A percentile compares a stretch with the other conserved stretches of the same genome.
Evolutionary conservation across 2,797 vertebrate genomes (phyloP).

Genomic region (Brachymystax lenok): DNA sequence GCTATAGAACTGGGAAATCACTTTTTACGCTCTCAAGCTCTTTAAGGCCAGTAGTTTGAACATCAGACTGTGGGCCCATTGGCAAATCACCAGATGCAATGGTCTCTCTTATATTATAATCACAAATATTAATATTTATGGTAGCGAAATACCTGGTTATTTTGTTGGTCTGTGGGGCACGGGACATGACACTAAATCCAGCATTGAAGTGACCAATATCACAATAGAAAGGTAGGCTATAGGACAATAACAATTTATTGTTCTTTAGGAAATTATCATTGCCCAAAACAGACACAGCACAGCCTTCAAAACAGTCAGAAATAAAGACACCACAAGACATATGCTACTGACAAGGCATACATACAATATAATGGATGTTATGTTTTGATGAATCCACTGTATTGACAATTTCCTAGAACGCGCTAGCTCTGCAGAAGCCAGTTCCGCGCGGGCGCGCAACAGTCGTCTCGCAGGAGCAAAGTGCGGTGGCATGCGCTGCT

Average conservation of each 20-base stretch:
- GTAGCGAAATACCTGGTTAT: background rate
- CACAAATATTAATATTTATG: background rate
- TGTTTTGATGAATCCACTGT: background rate
- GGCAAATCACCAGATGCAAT: background rate
- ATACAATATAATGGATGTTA: background rate
- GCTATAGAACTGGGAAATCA: conserved; percentile 17
- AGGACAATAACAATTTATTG: too few species aligned
- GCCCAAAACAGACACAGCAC: background rate
- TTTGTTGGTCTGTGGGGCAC: background rate
- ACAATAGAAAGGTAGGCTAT: too few species aligned
- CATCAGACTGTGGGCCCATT: background rate
- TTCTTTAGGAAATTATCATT: too few species aligned
- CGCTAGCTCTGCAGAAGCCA: background rate
- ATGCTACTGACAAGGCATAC: background rate
- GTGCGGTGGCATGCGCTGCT: background rate
- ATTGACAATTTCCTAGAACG: background rate
- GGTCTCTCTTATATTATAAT: background rate
- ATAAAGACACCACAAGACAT: background rate
- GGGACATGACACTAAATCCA: background rate
- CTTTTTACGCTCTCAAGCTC: background rate
- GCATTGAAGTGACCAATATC: background rate
- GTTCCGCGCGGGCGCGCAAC: background rate
- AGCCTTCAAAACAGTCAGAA: background rate
- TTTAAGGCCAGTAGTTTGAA: background rate
- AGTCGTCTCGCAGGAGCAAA: background rate